phyloP scores from a whole-genome alignment of 2,888 invertebrate species.

The Amphipyra tragopoginis region DNA sequence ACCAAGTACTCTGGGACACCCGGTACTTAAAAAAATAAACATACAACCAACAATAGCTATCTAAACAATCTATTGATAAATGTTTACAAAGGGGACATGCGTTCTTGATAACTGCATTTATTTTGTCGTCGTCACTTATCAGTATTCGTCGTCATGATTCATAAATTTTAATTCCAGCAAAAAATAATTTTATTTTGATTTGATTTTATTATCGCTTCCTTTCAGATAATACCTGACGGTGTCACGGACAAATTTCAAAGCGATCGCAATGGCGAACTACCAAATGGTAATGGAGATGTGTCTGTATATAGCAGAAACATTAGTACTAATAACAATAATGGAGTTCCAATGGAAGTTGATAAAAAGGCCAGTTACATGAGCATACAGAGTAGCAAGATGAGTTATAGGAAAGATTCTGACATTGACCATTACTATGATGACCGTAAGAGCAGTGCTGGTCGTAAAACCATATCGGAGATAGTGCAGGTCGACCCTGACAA shows the following conservation, averaged over 20 bases:
- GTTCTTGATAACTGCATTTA: constrained; percentile 9
- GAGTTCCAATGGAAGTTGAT: constrained; percentile 56
- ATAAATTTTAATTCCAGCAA: constrained; percentile 9
- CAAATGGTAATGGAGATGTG: constrained; percentile 65
- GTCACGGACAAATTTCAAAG: constrained; percentile 37
- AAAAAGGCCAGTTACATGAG: constrained; percentile 78
- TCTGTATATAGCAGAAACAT: constrained; percentile 10
- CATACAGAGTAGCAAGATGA: constrained; percentile 71
- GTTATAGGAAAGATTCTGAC: constrained; percentile 72
- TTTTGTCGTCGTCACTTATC: constrained; percentile 12
- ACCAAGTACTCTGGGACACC: too few relatives aligned
- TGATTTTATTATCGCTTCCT: constrained; percentile 23
- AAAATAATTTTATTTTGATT: background rate
- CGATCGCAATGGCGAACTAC: constrained; percentile 29
- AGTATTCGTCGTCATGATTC: constrained; percentile 13
- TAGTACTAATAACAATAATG: constrained; percentile 7
- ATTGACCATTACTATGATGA: constrained; percentile 63
- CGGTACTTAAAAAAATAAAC: background rate
- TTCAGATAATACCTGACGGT: constrained; percentile 75
- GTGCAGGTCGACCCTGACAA: constrained; percentile 71
- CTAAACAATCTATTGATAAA: background rate
- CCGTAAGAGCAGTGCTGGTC: constrained; percentile 75
- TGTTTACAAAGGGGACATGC: constrained; percentile 3
- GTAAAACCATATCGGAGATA: constrained; percentile 80
- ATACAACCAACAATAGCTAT: background rate